Conservation (phyloP, 2,113 vertebrate genomes). For the Cynocephalus volans region DNA sequence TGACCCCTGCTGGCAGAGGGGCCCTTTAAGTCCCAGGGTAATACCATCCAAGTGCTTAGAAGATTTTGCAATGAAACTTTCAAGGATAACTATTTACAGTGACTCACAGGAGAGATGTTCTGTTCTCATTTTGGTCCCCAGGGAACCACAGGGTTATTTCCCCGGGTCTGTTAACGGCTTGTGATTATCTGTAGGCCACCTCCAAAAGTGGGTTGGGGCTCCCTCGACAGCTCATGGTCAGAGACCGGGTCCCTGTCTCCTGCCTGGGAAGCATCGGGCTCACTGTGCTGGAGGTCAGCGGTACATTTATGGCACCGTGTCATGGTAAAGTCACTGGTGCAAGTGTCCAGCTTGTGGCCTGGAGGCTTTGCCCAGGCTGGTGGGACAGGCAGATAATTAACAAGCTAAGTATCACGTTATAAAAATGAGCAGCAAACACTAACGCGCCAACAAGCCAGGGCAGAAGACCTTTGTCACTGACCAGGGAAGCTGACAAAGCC, state of each 20-base stretch:
- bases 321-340: neutral
- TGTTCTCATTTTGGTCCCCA: neutral
- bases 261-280: neutral
- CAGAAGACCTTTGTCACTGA: conserved; percentile 13
- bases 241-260: neutral
- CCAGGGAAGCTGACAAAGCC: neutral
- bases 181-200: neutral
- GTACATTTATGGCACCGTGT: neutral
- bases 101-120: conserved; percentile 9
- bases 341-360: neutral
- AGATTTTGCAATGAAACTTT: neutral
- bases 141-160: neutral
- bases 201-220: neutral
- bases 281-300: neutral
- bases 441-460: neutral
- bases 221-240: neutral
- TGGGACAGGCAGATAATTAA: neutral
- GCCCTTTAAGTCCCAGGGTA: neutral
- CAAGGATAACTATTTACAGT: neutral
- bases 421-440: neutral
- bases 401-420: conserved; percentile 10
- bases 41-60: neutral
- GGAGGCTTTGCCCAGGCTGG: neutral
- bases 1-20: too few relatives aligned
- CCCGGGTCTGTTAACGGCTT: neutral